phyloP scores from a whole-genome alignment of 1,140 invertebrate species.

The Bilobella aurantiaca region DNA sequence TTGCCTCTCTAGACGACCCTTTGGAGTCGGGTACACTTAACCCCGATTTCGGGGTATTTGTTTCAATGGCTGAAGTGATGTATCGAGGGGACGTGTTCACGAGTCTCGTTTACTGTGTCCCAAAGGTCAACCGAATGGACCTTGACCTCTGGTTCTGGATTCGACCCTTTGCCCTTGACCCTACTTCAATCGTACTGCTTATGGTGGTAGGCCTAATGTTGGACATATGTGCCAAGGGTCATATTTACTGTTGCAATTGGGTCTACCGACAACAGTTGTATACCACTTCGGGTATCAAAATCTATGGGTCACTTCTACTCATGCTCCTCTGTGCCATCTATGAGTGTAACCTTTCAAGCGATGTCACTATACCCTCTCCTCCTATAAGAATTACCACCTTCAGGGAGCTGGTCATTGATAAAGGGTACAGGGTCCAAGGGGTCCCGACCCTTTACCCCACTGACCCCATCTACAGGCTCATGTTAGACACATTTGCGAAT shows the following conservation, averaged over 20 bases:
- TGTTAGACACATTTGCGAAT: not conserved
- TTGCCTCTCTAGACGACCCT: not conserved
- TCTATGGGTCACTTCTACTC: not conserved
- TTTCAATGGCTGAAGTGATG: not conserved
- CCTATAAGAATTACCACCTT: not conserved
- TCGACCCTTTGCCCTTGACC: not conserved
- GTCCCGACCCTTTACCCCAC: not conserved
- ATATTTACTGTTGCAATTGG: not conserved
- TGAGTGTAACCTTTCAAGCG: not conserved
- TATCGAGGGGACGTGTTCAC: not conserved
- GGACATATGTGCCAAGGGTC: not conserved
- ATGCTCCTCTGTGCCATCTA: not conserved
- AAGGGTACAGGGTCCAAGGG: not conserved
- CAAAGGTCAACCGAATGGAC: not conserved
- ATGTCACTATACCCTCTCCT: not conserved
- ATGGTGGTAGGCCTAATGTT: not conserved
- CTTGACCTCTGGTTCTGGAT: not conserved
- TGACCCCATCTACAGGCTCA: not conserved
- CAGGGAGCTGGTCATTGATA: not conserved
- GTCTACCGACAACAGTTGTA: not conserved
- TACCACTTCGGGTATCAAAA: not conserved
- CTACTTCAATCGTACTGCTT: not conserved
- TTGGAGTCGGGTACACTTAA: not conserved
- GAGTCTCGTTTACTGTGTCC: not conserved
- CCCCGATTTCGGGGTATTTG: not conserved